A percentile compares a stretch with the other conserved stretches of the same genome.
phyloP scores from a whole-genome alignment of 1,140 invertebrate genomes.

The Melanaphis sacchari region DNA sequence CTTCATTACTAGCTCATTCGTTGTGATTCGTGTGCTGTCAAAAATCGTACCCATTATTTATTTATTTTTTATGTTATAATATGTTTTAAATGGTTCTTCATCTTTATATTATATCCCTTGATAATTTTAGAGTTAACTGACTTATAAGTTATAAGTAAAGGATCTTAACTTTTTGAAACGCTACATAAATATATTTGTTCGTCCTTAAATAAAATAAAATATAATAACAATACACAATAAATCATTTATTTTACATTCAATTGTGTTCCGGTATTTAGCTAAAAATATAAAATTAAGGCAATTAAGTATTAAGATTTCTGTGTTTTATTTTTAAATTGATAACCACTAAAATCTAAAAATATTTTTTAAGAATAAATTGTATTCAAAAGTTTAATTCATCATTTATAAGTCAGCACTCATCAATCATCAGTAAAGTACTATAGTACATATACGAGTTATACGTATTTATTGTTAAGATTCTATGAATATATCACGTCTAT shows the following conservation, averaged over 20 bases:
- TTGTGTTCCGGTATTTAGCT: background rate
- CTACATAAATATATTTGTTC: background rate
- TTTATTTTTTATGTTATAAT: background rate
- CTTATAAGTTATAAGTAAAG: background rate
- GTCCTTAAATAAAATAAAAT: background rate
- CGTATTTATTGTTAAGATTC: background rate
- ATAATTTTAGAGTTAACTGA: background rate
- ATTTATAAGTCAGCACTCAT: no score
- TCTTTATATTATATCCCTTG: background rate
- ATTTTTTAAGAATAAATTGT: no score
- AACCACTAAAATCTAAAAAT: no score
- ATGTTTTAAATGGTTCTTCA: background rate
- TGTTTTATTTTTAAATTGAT: no score
- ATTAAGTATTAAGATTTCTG: background rate
- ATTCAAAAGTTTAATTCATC: no score
- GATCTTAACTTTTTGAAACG: background rate
- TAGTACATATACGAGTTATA: background rate
- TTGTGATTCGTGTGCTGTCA: background rate
- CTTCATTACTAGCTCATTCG: no score
- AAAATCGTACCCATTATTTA: background rate
- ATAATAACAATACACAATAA: background rate
- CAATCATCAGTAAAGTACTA: no score
- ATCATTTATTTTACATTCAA: background rate
- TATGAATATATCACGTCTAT: background rate
- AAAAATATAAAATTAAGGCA: background rate